A percentile compares a stretch with the other conserved stretches of the same genome.
These are phyloP conservation scores for Galerucella nymphaeae DNA, from an alignment of 2,888 invertebrate genomes.

Conservation along the genomic window DNA sequence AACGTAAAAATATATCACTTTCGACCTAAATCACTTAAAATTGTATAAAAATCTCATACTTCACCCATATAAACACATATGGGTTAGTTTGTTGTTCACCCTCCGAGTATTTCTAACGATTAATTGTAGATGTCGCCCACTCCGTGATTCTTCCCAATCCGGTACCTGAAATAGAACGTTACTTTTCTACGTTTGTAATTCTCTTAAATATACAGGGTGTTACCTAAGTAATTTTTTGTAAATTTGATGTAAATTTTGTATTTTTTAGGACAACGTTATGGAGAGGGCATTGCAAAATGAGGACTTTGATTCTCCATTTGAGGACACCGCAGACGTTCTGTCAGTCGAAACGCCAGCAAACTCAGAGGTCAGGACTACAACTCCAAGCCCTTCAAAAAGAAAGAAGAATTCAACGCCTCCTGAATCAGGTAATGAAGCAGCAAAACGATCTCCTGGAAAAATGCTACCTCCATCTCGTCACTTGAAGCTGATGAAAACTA, in stretches of 20 bases:
- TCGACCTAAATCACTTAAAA: too few species aligned
- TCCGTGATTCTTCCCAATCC: too few species aligned
- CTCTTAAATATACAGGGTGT: neutral
- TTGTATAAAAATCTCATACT: too few species aligned
- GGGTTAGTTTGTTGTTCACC: too few species aligned
- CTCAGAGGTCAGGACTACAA: conserved; percentile 17
- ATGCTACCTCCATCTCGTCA: conserved; percentile 22
- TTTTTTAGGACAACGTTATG: conserved; percentile 20
- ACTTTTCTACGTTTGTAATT: neutral
- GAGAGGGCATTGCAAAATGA: conserved; percentile 24
- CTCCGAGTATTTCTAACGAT: too few species aligned
- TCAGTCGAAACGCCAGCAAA: conserved; percentile 16
- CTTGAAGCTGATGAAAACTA: conserved; percentile 19
- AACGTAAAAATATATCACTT: too few species aligned
- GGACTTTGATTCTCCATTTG: conserved; percentile 18
- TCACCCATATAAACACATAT: too few species aligned
- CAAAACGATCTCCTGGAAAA: conserved; percentile 22
- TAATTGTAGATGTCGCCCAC: too few species aligned
- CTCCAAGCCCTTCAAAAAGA: conserved; percentile 24
- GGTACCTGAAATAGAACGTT: conserved; percentile 31
- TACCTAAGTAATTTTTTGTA: conserved; percentile 3
- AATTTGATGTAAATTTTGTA: neutral
- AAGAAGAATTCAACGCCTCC: conserved; percentile 13
- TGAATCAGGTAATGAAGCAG: conserved; percentile 25
- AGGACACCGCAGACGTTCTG: conserved; percentile 18